Evolutionary conservation across 2,888 invertebrate species (phyloP).

Genomic region (Ferdinandea cuprea): DNA sequence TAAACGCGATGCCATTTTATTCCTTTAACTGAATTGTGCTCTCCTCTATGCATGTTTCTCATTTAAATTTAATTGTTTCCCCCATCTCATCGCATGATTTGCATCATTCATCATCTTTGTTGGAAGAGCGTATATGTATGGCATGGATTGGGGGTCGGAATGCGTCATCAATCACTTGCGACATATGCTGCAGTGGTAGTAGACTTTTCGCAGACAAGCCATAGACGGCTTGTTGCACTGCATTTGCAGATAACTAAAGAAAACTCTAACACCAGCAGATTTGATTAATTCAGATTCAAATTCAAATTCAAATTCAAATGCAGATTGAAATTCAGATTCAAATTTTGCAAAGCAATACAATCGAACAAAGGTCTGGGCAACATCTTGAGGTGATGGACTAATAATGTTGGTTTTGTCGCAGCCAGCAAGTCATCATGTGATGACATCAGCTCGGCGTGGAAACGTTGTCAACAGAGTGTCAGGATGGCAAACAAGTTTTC

Average conservation of each 20-base stretch:
- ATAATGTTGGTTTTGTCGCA: constrained; percentile 66
- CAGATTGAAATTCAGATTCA: constrained; percentile 68
- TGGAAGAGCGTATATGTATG: constrained; percentile 9
- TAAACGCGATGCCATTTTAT: constrained; percentile 31
- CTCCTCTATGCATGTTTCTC: constrained; percentile 53
- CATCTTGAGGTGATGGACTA: constrained; percentile 74
- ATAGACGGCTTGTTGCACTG: constrained; percentile 64
- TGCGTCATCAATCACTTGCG: constrained; percentile 72
- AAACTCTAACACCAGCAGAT: constrained; percentile 57
- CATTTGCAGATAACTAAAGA: constrained; percentile 36
- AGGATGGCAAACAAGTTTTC: constrained; percentile 69
- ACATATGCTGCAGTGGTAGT: constrained; percentile 71
- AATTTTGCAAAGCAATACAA: constrained; percentile 58
- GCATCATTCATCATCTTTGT: constrained; percentile 63
- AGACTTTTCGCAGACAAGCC: constrained; percentile 63
- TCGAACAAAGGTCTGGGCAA: constrained; percentile 62
- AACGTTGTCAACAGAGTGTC: constrained; percentile 68
- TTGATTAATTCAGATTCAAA: constrained; percentile 73
- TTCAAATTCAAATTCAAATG: constrained; percentile 65
- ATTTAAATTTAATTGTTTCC: constrained; percentile 71
- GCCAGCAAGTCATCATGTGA: constrained; percentile 40
- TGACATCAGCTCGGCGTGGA: too few relatives aligned
- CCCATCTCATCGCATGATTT: constrained; percentile 24
- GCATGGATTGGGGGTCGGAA: constrained; percentile 13
- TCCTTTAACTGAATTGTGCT: constrained; percentile 23